phyloP scores from a whole-genome alignment of 2,113 vertebrate species.

The Melanocharis versteri region DNA sequence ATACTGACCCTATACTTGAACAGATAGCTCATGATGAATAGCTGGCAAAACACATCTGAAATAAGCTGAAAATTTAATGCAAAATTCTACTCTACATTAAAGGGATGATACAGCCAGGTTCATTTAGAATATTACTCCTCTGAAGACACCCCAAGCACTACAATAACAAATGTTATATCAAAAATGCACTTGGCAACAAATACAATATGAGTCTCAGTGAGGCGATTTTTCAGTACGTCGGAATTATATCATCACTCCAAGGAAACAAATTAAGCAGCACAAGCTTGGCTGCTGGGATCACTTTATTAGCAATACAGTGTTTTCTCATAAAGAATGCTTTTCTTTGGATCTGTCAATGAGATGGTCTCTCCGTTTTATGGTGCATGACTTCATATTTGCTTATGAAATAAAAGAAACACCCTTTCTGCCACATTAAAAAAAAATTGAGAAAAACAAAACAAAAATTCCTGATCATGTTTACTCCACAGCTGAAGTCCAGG shows the following conservation, averaged over 20 bases:
- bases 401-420: neutral
- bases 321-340: slow-evolving; percentile 12
- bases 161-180: slow-evolving; percentile 44
- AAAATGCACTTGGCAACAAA: slow-evolving; percentile 40
- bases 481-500: neutral
- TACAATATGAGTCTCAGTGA: slow-evolving; percentile 28
- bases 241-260: slow-evolving; percentile 45
- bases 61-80: slow-evolving; percentile 9
- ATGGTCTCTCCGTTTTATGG: neutral
- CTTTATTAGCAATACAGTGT: slow-evolving; percentile 39
- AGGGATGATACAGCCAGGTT: slow-evolving; percentile 41
- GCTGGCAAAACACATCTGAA: neutral
- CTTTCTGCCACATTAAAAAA: neutral
- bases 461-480: neutral
- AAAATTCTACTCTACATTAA: neutral
- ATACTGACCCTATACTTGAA: neutral
- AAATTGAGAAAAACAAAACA: neutral
- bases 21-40: neutral
- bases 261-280: slow-evolving; percentile 67
- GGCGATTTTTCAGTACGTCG: slow-evolving; percentile 62
- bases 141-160: slow-evolving; percentile 30
- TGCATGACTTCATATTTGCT: neutral
- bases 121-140: slow-evolving; percentile 58
- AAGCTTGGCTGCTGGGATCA: slow-evolving; percentile 8
- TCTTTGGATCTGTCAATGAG: neutral